Evolutionary conservation across 1,140 invertebrate species (phyloP).

Genomic region (Scaptomyza pallida): DNA sequence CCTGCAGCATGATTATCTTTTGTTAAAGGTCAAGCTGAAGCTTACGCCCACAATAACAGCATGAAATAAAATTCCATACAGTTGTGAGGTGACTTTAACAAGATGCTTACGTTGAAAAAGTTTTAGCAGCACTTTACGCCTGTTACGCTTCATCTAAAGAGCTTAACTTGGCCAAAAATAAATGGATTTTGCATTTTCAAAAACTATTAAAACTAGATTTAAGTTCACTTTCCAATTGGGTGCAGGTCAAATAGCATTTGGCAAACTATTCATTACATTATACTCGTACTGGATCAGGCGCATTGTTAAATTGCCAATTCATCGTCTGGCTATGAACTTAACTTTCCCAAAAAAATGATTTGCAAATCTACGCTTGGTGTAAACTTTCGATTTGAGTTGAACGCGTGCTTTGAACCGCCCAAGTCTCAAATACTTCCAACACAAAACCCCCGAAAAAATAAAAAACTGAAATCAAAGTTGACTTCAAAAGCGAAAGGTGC

Average conservation of each 20-base stretch:
- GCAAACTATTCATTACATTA: constrained; percentile 58
- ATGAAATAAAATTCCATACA: background rate
- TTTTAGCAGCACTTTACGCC: too few species aligned
- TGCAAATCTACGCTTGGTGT: constrained; percentile 6
- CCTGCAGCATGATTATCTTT: background rate
- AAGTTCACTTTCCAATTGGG: background rate
- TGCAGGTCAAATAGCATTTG: constrained; percentile 9
- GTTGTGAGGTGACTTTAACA: background rate
- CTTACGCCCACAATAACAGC: background rate
- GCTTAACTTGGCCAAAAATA: too few species aligned
- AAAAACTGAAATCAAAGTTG: constrained; percentile 10
- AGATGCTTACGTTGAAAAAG: too few species aligned
- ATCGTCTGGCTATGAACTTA: constrained; percentile 53
- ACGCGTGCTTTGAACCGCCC: constrained; percentile 62
- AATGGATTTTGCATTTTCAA: too few species aligned
- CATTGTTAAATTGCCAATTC: constrained; percentile 53
- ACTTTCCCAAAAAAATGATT: constrained; percentile 48
- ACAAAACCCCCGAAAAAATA: constrained; percentile 16
- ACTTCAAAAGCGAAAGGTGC: constrained; percentile 68
- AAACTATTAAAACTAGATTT: too few species aligned
- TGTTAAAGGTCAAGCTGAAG: background rate
- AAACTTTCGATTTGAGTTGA: constrained; percentile 44
- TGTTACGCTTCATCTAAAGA: too few species aligned
- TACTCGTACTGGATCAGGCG: constrained; percentile 19
- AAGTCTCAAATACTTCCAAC: constrained; percentile 12